Evolutionary conservation across 2,113 vertebrate genomes (phyloP), one percentile per base, ranked within the genome.

Genomic region (Pseudonaja textilis): DNA sequence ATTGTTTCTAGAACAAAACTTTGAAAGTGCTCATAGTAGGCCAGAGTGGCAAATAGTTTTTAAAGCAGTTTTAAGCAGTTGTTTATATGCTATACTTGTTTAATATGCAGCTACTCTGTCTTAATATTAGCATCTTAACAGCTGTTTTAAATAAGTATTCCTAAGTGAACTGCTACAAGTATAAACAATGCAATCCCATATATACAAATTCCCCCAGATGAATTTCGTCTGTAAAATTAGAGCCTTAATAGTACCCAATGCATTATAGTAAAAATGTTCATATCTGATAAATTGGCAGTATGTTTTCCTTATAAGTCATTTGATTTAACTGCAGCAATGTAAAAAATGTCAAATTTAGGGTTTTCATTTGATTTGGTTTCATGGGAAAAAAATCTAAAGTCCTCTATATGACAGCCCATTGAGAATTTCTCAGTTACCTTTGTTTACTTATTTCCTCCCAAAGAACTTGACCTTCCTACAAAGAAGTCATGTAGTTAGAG

Each of bases 311-410:
- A 4, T 85, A 23, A 93, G 90, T 14, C 23, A 90, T 0, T 86
- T 42, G n/a, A 50, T 91, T 91, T 92, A 6, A 0, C 52, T 5
- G 93, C 64, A 90, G 55, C 88, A 69, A 42, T 95, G 55, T 14
- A 90, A 10, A 0, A 1, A 3, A 14, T 69, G 25, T 93, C 2
- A 86, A 91, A 1, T 91, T 39, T 90, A 69, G 69, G 47, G 56
- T 55, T 94, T 95, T 3, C 42, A 93, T 3, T 92, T 56, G 26
- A 52, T 0, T 88, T 92, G 57, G 23, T 87, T 92, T n/a, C 59
- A 5, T 89, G 26, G 18, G 3, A 69, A 54, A 9, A 54, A 11
- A 22, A 55, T 56, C 74, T 85, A 45, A 91, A 85, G 14, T 22
- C 74, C 39, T 91, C 22, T 0, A 81, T 26, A 85, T 22, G 25